A percentile compares a stretch with the other conserved stretches of the same genome.
Conservation (phyloP, 2,797 vertebrate species). For the Podarcis lilfordi region DNA sequence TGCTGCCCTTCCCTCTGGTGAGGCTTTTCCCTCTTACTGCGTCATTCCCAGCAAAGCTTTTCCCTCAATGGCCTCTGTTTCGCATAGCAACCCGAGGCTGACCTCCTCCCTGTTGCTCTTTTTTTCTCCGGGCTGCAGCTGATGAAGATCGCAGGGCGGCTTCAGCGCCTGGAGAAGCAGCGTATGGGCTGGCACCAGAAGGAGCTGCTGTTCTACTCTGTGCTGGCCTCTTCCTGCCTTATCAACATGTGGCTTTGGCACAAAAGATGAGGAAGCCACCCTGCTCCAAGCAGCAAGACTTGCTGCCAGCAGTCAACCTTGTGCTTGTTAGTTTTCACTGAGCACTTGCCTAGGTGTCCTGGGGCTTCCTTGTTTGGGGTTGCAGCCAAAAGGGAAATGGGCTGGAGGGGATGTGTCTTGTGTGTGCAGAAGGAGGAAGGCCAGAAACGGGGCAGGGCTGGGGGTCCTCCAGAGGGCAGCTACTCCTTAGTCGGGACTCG, state of each 20-base stretch:
- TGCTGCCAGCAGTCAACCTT: background rate
- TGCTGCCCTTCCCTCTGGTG: no score
- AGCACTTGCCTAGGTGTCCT: background rate
- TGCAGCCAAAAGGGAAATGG: no score
- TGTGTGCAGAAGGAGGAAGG: no score
- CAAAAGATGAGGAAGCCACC: constrained; percentile 68
- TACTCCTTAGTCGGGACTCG: no score
- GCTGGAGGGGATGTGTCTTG: no score
- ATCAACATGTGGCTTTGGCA: constrained; percentile 86
- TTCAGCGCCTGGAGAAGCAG: constrained; percentile 79
- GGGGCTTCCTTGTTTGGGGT: background rate
- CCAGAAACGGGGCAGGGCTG: background rate
- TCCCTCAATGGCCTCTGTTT: background rate
- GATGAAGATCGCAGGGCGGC: constrained; percentile 76
- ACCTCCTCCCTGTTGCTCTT: background rate
- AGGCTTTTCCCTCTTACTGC: background rate
- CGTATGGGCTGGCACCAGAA: constrained; percentile 71
- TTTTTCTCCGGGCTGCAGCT: constrained; percentile 72
- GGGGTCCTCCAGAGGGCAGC: background rate
- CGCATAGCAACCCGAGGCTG: background rate
- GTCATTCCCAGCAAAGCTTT: no score
- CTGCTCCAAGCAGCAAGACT: accelerated
- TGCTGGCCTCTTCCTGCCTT: constrained; percentile 79
- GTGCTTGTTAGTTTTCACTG: no score
- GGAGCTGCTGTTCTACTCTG: constrained; percentile 78